Conservation (phyloP, 1,140 invertebrate species). For the Nasonia longicornis region DNA sequence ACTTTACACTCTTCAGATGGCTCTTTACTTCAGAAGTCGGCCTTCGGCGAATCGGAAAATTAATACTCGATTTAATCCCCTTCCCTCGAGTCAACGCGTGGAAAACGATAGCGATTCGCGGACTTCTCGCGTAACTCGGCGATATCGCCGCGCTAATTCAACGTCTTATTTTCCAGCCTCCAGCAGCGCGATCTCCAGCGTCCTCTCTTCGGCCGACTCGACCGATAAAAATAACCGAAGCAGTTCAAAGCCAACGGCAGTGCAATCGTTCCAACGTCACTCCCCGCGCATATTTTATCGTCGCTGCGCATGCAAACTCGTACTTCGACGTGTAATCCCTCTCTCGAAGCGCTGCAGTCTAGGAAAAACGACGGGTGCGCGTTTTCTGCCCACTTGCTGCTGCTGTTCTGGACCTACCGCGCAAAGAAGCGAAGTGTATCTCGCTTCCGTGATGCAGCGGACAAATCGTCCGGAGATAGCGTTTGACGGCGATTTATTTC, state of each 20-base stretch:
- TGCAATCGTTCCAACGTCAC: background rate
- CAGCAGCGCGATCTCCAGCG: no score
- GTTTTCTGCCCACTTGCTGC: background rate
- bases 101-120: background rate
- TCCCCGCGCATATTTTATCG: background rate
- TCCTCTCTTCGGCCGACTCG: background rate
- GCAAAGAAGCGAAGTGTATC: no score
- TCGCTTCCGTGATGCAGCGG: background rate
- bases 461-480: slow-evolving; percentile 18
- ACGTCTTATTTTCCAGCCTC: background rate
- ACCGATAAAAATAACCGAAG: background rate
- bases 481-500: slow-evolving; percentile 10
- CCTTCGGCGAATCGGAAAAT: background rate
- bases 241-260: background rate
- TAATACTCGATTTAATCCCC: slow-evolving; percentile 20
- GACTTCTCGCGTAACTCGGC: background rate
- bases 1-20: no score
- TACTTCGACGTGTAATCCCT: background rate
- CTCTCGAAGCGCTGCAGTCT: background rate
- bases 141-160: background rate
- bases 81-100: no score
- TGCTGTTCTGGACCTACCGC: no score
- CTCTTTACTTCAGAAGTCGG: background rate
- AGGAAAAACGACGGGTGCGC: background rate
- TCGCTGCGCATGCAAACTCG: background rate